These are phyloP conservation scores for Drosophila arawakana DNA, from an alignment of 1,140 invertebrate species.

Conservation along the genomic window DNA sequence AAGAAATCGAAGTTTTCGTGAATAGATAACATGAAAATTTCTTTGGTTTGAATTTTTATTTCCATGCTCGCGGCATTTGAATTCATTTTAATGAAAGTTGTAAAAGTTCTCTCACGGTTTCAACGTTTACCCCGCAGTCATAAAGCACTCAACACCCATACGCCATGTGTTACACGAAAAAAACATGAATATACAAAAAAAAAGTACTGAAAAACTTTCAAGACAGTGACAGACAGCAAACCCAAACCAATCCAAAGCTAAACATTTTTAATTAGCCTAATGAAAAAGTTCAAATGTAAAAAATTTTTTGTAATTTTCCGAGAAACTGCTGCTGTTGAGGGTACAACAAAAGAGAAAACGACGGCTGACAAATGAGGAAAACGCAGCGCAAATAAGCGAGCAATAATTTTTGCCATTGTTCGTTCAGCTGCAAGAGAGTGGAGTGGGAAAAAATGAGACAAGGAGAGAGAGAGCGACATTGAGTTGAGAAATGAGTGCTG, in stretches of 20 bases:
- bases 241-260: conserved; percentile 24
- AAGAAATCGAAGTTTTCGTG: background rate
- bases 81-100: conserved; percentile 49
- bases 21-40: background rate
- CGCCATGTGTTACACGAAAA: conserved; percentile 67
- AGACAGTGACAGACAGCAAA: conserved; percentile 52
- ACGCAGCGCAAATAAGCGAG: conserved; percentile 71
- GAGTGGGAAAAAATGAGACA: background rate
- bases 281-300: conserved; percentile 80
- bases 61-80: conserved; percentile 23
- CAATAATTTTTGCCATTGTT: conserved; percentile 74
- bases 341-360: conserved; percentile 37
- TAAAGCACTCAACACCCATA: conserved; percentile 74
- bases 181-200: background rate
- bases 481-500: conserved; percentile 13
- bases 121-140: conserved; percentile 60
- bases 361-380: conserved; percentile 69
- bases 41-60: conserved; percentile 2
- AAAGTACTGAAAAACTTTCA: conserved; percentile 54
- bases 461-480: background rate
- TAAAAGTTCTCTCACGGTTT: conserved; percentile 42
- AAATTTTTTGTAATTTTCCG: conserved; percentile 49
- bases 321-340: conserved; percentile 12
- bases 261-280: conserved; percentile 82
- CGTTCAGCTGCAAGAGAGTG: conserved; percentile 32